Evolutionary conservation across 2,797 vertebrate species (phyloP), one percentile per base, ranked within the genome.

Genomic region (Silurus lanzhouensis): DNA sequence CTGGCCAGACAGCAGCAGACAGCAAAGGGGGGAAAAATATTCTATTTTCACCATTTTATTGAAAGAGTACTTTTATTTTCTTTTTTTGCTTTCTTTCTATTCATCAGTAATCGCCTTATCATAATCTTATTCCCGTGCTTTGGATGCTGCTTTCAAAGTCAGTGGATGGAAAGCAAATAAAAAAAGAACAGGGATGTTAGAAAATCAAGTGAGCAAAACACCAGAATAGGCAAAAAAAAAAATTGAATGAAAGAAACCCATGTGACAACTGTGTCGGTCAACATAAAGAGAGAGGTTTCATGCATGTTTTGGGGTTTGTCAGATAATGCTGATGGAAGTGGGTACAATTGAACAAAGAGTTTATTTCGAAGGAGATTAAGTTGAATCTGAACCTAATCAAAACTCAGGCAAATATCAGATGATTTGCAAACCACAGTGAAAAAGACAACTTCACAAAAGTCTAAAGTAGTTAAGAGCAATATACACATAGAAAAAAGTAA

Each of bases 51-150:
- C 44, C 2, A 17, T 72, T 82, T 79, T 68, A 83, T 79, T 83
- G 77, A 80, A 74, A 70, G 31, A 52, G 10, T 5, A 57, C 25
- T 79, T 75, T 76, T 66, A 81, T 19, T 71, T 8, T 70, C 17
- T 68, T 71, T 57, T n/a, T 66, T 48, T 48, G n/a, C 71, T 77
- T 79, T 74, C 3, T 31, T 15, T 57, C 46, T 9, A 9, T 78
- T 81, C 22, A 81, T 77, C 80, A 81, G 68, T 88, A 86, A 88
- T 85, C 38, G 38, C 48, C 52, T 72, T 83, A 83, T 83, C 84
- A 85, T 88, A 83, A 83, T 86, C 80, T n/a, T 80, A 85, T 85
- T 78, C 63, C 76, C 15, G 10, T 57, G 67, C 80, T 80, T 84
- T 17, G 46, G 68, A 87, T 82, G 64, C 52, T 0, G 55, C 38